Percentiles rank a stretch among this genome's conserved stretches.
phyloP scores from a whole-genome alignment of 2,113 vertebrate species.

The Perognathus longimembris region DNA sequence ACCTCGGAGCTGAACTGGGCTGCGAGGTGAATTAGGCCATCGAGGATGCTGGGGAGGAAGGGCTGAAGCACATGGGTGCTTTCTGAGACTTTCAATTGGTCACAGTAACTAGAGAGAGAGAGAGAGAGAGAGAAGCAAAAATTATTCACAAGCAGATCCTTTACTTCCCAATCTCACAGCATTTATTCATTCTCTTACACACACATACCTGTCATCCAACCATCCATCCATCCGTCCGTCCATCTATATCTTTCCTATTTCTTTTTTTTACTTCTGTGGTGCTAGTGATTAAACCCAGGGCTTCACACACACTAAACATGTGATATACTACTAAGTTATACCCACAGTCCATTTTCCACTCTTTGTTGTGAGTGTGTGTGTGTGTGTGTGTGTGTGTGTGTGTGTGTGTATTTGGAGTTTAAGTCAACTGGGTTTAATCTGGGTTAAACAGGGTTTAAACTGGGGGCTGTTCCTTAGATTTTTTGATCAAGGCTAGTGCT shows the following conservation, averaged over 20 bases:
- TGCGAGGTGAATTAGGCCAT: slow-evolving; percentile 96
- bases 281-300: no score
- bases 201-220: not conserved
- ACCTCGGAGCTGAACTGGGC: slow-evolving; percentile 98
- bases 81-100: slow-evolving; percentile 97
- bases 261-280: not conserved
- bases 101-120: slow-evolving; percentile 92
- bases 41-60: slow-evolving; percentile 96
- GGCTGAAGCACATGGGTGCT: slow-evolving; percentile 96
- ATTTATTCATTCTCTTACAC: not conserved
- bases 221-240: no score
- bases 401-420: no score
- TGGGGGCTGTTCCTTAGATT: no score
- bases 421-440: no score
- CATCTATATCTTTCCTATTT: not conserved
- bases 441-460: no score
- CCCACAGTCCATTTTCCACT: not conserved
- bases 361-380: no score
- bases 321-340: not conserved
- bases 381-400: no score
- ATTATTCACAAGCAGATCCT: not conserved
- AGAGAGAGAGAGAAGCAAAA: slow-evolving; percentile 18
- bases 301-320: not conserved
- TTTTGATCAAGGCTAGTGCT: no score
- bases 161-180: not conserved